Evolutionary conservation across 2,797 vertebrate genomes (phyloP).

Genomic region (Chaenodraco wilsoni): DNA sequence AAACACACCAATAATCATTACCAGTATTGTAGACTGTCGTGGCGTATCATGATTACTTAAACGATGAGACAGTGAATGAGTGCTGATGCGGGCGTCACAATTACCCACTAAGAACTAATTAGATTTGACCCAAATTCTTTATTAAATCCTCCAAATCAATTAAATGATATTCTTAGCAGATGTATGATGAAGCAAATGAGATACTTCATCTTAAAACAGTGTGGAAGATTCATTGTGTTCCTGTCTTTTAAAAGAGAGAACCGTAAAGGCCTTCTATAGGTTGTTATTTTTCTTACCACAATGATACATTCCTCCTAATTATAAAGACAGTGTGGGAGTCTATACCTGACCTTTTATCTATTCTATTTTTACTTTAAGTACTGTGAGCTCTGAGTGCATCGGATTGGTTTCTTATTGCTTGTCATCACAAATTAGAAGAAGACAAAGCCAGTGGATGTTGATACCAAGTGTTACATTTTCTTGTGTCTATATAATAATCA

Average conservation of each 20-base stretch:
- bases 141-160: background rate
- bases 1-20: constrained; percentile 15
- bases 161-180: background rate
- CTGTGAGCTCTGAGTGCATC: constrained; percentile 1
- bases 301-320: constrained; percentile 8
- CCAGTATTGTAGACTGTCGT: constrained; percentile 1
- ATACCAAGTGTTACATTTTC: background rate
- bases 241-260: background rate
- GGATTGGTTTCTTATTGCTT: constrained; percentile 10
- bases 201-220: constrained; percentile 6
- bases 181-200: background rate
- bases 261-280: background rate
- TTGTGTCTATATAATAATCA: background rate
- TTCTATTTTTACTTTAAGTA: constrained; percentile 22
- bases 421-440: constrained; percentile 1
- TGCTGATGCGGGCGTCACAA: background rate
- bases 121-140: background rate
- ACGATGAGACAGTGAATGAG: background rate
- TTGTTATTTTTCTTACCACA: constrained; percentile 28
- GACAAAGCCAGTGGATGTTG: constrained; percentile 10
- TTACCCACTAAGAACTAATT: background rate
- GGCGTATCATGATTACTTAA: background rate
- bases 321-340: constrained; percentile 11
- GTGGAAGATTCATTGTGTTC: background rate
- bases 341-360: constrained; percentile 32